These are phyloP conservation scores for Spondyliosoma cantharus DNA, from an alignment of 2,797 vertebrate species.

Conservation along the genomic window DNA sequence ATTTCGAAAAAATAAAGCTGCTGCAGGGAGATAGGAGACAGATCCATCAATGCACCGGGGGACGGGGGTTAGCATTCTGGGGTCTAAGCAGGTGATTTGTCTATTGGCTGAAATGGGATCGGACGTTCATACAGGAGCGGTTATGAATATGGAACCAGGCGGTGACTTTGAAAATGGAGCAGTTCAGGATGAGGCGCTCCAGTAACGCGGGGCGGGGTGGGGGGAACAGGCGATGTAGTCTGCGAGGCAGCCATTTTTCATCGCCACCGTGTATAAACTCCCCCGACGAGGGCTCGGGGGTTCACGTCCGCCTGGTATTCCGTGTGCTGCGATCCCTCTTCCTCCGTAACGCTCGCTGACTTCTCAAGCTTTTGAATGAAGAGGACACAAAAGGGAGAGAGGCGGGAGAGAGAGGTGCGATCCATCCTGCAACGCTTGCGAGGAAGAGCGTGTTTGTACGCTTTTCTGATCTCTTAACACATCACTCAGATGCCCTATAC, in stretches of 20 bases:
- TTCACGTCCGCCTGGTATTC: conserved; percentile 57
- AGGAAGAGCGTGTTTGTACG: not conserved
- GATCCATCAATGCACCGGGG: conserved; percentile 71
- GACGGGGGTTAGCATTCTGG: conserved; percentile 58
- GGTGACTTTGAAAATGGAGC: conserved; percentile 69
- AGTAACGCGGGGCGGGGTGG: conserved; percentile 56
- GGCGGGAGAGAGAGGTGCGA: not conserved
- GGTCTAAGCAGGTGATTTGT: conserved; percentile 72
- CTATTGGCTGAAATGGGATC: conserved; percentile 62
- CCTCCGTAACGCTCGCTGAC: conserved; percentile 40
- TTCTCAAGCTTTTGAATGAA: conserved; percentile 50
- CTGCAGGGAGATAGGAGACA: conserved; percentile 61
- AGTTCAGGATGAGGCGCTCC: conserved; percentile 67
- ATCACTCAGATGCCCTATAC: not conserved
- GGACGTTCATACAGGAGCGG: conserved; percentile 66
- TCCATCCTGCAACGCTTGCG: not conserved
- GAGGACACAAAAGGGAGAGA: conserved; percentile 10
- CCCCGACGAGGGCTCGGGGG: conserved; percentile 30
- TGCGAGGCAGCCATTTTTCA: conserved; percentile 68
- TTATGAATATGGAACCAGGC: conserved; percentile 75
- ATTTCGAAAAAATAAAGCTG: conserved; percentile 80
- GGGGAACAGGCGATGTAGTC: conserved; percentile 56
- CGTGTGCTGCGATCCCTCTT: conserved; percentile 53
- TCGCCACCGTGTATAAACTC: conserved; percentile 44
- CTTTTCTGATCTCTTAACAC: not conserved